Evolutionary conservation across 37 sponge, comb jelly and placozoan species (phyloP).

Genomic region (Ianthella basta): DNA sequence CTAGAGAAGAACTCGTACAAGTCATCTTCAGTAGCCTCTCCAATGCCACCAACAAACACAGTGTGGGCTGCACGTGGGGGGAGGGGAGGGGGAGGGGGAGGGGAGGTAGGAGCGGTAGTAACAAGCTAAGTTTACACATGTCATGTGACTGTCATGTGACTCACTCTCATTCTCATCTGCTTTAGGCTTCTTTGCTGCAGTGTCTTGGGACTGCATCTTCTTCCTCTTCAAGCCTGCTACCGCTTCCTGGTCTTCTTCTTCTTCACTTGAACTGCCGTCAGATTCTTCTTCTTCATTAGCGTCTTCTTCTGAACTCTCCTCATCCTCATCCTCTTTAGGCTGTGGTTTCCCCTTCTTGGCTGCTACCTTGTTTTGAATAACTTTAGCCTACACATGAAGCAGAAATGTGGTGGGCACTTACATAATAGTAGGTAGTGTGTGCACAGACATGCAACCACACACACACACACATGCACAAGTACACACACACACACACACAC

Average conservation of each 20-base stretch:
- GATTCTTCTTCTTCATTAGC: not conserved
- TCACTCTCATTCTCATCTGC: not conserved
- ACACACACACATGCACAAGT: too few species aligned
- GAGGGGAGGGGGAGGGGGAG: not conserved
- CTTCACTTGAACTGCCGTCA: not conserved
- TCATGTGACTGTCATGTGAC: not conserved
- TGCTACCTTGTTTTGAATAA: too few species aligned
- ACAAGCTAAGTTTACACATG: too few species aligned
- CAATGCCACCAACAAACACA: not conserved
- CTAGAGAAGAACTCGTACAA: not conserved
- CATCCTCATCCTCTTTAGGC: too few species aligned
- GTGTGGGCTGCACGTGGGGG: not conserved
- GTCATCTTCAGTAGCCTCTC: not conserved
- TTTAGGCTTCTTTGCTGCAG: conserved; percentile 6
- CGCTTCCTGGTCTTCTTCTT: conserved; percentile 14
- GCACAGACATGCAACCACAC: too few species aligned
- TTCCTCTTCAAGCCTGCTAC: conserved; percentile 5
- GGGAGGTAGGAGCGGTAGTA: too few species aligned
- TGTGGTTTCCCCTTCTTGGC: too few species aligned
- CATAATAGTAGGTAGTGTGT: too few species aligned
- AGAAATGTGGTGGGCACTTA: too few species aligned
- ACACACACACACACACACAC: too few species aligned
- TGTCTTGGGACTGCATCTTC: not conserved
- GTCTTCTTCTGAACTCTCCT: too few species aligned
- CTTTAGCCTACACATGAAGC: too few species aligned